A percentile compares a stretch with the other conserved stretches of the same genome.
Evolutionary conservation across 92 coral and sea anemone species (phyloP).

Genomic region (Pocillopora grandis): DNA sequence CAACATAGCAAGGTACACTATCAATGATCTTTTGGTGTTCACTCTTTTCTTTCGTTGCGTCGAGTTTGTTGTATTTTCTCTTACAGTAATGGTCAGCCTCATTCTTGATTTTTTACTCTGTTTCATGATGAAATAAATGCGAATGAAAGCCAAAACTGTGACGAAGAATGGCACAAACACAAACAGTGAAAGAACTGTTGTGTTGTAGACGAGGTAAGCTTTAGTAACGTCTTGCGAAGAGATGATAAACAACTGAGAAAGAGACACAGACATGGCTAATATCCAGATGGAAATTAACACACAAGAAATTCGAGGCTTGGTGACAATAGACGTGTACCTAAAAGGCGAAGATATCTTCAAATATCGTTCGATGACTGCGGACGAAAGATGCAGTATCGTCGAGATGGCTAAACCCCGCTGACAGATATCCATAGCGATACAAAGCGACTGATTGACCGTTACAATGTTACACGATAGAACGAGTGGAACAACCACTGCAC

Average conservation of each 20-base stretch:
- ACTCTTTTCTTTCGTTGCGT: constrained; percentile 24
- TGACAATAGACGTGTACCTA: constrained; percentile 40
- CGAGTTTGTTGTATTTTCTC: not conserved
- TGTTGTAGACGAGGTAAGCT: constrained; percentile 29
- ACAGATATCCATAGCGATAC: constrained; percentile 75
- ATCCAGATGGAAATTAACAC: constrained; percentile 40
- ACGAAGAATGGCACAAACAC: constrained; percentile 45
- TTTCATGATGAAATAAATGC: constrained; percentile 41
- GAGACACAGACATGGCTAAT: constrained; percentile 41
- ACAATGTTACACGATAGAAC: constrained; percentile 35
- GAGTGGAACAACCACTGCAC: constrained; percentile 52
- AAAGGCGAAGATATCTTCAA: constrained; percentile 66
- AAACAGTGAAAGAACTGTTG: constrained; percentile 26
- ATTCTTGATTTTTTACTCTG: constrained; percentile 9
- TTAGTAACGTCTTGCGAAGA: not conserved
- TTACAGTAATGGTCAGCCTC: not conserved
- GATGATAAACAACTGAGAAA: constrained; percentile 48
- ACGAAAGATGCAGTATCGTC: constrained; percentile 61
- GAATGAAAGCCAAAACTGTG: constrained; percentile 38
- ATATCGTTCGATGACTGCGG: constrained; percentile 63
- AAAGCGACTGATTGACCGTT: not conserved
- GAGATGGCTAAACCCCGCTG: constrained; percentile 73
- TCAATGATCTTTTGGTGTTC: constrained; percentile 46
- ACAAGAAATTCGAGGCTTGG: constrained; percentile 23
- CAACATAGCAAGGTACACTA: constrained; percentile 56